Conservation (phyloP, 2,888 invertebrate genomes). For the Tetranychus truncatus region DNA sequence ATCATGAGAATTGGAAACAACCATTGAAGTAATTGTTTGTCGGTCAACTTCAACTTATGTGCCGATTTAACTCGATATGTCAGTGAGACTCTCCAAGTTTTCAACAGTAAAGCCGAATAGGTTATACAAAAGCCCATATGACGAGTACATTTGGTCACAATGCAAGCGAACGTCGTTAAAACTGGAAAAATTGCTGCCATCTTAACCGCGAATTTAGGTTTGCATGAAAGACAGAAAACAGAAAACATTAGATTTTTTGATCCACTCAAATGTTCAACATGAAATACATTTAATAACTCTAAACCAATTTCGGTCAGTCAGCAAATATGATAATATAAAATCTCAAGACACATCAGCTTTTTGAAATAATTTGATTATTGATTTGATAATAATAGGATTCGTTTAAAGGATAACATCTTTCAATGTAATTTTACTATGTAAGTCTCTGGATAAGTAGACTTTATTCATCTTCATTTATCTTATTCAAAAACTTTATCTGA, state of each 20-base stretch:
- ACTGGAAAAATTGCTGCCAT: constrained; percentile 82
- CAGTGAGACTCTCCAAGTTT: constrained; percentile 81
- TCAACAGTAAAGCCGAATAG: constrained; percentile 76
- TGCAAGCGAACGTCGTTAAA: constrained; percentile 61
- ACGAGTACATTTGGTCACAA: constrained; percentile 76
- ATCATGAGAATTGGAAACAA: constrained; percentile 76
- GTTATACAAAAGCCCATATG: constrained; percentile 83
- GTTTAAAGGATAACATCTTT: too few relatives aligned
- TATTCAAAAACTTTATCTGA: too few relatives aligned
- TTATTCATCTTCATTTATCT: too few relatives aligned
- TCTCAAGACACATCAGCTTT: too few relatives aligned
- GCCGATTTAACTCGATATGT: constrained; percentile 84
- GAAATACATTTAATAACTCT: background rate
- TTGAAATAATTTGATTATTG: too few relatives aligned
- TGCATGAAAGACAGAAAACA: background rate
- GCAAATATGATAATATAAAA: too few relatives aligned
- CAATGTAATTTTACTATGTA: too few relatives aligned
- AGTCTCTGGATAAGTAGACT: too few relatives aligned
- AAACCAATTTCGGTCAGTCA: background rate
- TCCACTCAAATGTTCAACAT: background rate
- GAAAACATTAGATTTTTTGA: background rate
- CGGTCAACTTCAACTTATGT: constrained; percentile 75
- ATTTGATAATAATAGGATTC: too few relatives aligned
- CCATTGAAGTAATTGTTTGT: constrained; percentile 77
- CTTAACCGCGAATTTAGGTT: constrained; percentile 36